Evolutionary conservation across 2,888 invertebrate genomes (phyloP).

Genomic region (Rosalia funebris): DNA sequence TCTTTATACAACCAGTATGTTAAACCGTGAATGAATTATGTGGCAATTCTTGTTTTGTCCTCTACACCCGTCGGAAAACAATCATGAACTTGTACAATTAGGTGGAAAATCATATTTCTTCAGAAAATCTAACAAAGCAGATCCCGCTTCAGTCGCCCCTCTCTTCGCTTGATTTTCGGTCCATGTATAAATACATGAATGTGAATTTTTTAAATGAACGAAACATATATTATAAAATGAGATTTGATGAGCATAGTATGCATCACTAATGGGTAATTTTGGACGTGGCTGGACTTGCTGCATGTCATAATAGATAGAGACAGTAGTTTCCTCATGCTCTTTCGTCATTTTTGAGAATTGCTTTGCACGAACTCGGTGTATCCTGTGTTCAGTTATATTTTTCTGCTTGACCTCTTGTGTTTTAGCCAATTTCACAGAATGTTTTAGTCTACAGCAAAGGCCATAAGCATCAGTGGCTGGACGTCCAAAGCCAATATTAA

Average conservation of each 20-base stretch:
- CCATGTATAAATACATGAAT: conserved; percentile 30
- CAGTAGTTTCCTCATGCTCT: not conserved
- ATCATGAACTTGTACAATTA: not conserved
- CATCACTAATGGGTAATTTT: conserved; percentile 32
- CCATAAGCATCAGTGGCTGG: not conserved
- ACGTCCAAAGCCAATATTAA: conserved; percentile 6
- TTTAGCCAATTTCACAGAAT: too few relatives aligned
- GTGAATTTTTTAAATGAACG: conserved; percentile 26
- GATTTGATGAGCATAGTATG: conserved; percentile 37
- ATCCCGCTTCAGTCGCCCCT: conserved; percentile 24
- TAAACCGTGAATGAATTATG: not conserved
- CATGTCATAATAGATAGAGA: conserved; percentile 1
- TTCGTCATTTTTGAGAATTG: not conserved
- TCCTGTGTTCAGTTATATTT: too few relatives aligned
- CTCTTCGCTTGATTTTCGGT: conserved; percentile 28
- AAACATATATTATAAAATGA: conserved; percentile 31
- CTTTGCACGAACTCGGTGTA: not conserved
- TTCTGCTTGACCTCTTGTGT: too few relatives aligned
- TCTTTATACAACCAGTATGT: not conserved
- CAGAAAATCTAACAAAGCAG: conserved; percentile 6
- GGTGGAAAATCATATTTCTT: too few relatives aligned
- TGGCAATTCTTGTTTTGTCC: not conserved
- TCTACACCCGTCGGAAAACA: not conserved
- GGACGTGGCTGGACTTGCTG: conserved; percentile 36
- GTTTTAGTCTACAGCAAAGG: not conserved